Conservation (phyloP, 2,113 vertebrate species). For the Peromyscus polionotus region DNA sequence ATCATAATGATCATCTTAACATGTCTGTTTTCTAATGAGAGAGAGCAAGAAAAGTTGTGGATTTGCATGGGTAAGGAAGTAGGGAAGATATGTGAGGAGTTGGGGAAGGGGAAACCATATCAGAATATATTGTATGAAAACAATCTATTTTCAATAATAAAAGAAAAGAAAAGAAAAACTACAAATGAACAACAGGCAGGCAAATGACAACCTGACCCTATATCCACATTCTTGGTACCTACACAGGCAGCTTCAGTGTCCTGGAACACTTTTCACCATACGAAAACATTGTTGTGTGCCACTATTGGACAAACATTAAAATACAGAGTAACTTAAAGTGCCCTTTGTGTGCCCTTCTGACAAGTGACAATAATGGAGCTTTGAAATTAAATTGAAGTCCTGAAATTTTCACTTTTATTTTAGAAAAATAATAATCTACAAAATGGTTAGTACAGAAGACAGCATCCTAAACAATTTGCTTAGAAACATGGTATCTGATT, state of each 20-base stretch:
- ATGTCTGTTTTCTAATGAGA: neutral
- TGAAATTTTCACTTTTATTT: slow-evolving; percentile 25
- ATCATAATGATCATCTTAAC: too few relatives aligned
- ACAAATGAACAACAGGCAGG: neutral
- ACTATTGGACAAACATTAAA: neutral
- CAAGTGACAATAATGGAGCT: neutral
- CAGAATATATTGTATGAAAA: too few relatives aligned
- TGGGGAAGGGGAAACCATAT: too few relatives aligned
- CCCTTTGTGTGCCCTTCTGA: neutral
- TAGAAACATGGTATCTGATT: neutral
- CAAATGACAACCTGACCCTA: too few relatives aligned
- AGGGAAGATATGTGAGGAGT: too few relatives aligned
- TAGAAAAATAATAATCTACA: neutral
- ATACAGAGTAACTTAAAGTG: neutral
- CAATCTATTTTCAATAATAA: neutral
- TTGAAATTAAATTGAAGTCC: slow-evolving; percentile 8
- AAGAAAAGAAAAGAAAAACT: neutral
- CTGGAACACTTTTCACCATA: neutral
- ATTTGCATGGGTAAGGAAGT: too few relatives aligned
- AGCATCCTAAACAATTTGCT: neutral
- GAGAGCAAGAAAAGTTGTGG: neutral
- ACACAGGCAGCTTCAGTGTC: neutral
- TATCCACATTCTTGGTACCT: neutral
- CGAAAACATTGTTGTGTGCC: neutral
- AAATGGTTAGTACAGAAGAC: neutral